Conservation (phyloP, 92 coral and sea anemone genomes). For the Porites divaricata region DNA sequence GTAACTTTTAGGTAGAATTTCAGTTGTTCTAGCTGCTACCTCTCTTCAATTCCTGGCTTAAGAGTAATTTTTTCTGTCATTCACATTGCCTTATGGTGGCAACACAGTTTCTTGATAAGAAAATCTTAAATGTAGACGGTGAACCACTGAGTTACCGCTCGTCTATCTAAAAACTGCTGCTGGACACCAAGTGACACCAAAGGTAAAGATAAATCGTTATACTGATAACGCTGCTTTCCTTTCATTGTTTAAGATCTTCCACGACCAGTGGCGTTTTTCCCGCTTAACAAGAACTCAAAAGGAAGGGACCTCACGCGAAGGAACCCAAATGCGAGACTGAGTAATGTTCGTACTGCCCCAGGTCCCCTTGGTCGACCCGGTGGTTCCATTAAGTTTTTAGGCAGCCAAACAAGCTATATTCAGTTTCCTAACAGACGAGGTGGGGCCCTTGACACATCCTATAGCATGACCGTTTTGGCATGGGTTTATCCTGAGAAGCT, state of each 20-base stretch:
- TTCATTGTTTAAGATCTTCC: constrained; percentile 43
- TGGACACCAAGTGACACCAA: too few relatives aligned
- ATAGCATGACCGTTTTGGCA: constrained; percentile 63
- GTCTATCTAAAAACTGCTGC: too few relatives aligned
- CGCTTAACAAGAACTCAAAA: constrained; percentile 54
- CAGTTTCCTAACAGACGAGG: constrained; percentile 64
- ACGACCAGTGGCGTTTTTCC: constrained; percentile 58
- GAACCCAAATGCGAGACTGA: constrained; percentile 50
- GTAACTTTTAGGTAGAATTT: too few relatives aligned
- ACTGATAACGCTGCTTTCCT: neutral
- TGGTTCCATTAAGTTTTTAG: constrained; percentile 54
- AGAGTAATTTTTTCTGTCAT: too few relatives aligned
- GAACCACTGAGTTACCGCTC: too few relatives aligned
- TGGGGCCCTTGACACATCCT: constrained; percentile 64
- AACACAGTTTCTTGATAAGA: too few relatives aligned
- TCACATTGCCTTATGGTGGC: too few relatives aligned
- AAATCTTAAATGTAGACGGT: too few relatives aligned
- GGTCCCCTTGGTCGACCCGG: constrained; percentile 70
- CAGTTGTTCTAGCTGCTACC: too few relatives aligned
- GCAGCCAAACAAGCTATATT: constrained; percentile 50
- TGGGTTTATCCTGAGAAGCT: constrained; percentile 64
- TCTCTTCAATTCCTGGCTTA: too few relatives aligned
- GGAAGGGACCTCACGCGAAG: constrained; percentile 57
- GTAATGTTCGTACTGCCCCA: constrained; percentile 48
- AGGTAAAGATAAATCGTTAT: too few relatives aligned